phyloP scores from a whole-genome alignment of 1,140 invertebrate genomes.

The Hormaphis cornu region DNA sequence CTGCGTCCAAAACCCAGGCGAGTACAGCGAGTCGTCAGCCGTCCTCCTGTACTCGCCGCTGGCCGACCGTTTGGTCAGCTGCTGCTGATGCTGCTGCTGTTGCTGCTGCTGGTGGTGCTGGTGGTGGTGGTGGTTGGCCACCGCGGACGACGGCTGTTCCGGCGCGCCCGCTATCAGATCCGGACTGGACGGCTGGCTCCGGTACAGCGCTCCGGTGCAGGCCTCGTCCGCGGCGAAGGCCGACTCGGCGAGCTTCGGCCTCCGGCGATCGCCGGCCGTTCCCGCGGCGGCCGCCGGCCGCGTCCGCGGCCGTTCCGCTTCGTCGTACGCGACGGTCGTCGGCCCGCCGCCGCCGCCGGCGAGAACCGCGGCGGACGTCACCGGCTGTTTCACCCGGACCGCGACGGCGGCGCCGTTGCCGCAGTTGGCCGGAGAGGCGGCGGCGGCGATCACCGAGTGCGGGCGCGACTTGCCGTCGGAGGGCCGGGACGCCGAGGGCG shows the following conservation, averaged over 20 bases:
- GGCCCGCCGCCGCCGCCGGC: constrained; percentile 40
- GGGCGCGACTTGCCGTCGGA: constrained; percentile 1
- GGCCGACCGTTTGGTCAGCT: constrained; percentile 40
- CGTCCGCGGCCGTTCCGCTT: constrained; percentile 42
- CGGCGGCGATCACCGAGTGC: background rate
- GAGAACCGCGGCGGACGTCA: background rate
- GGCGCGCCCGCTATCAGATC: constrained; percentile 69
- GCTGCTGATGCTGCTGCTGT: constrained; percentile 42
- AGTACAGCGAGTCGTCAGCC: constrained; percentile 36
- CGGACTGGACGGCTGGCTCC: constrained; percentile 61
- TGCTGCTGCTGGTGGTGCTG: constrained; percentile 40
- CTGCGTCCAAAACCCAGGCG: constrained; percentile 4
- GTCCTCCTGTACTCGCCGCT: constrained; percentile 41
- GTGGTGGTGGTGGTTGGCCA: background rate
- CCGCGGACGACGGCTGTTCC: background rate
- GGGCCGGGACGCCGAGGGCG: constrained; percentile 48
- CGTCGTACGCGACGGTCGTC: no score
- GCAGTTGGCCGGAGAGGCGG: constrained; percentile 40
- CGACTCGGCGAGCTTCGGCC: constrained; percentile 55
- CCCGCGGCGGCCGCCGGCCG: no score
- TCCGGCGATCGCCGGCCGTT: constrained; percentile 53
- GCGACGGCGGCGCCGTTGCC: constrained; percentile 48
- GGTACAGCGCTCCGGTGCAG: constrained; percentile 42
- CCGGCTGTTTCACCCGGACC: constrained; percentile 40
- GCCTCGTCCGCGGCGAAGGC: constrained; percentile 54